Percentiles rank a stretch among this genome's conserved stretches.
These are phyloP conservation scores for Artemia sp. DNA, from an alignment of 2,888 invertebrate species.

Conservation along the genomic window DNA sequence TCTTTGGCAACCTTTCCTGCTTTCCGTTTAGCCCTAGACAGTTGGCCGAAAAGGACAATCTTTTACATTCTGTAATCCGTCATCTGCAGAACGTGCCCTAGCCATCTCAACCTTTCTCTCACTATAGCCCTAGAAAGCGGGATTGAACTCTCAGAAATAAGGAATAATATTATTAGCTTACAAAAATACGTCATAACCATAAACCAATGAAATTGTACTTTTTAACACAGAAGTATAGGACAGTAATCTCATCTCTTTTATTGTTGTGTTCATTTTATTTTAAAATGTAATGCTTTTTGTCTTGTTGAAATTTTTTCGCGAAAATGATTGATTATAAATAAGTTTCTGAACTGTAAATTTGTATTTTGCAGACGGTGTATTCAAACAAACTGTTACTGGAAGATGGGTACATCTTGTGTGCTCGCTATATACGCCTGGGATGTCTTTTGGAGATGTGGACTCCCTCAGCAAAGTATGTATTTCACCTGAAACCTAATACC, in stretches of 20 bases:
- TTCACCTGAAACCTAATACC: too few species aligned
- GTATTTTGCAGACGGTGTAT: constrained; percentile 44
- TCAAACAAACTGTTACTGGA: constrained; percentile 90
- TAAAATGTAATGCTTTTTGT: constrained; percentile 33
- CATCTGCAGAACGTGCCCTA: too few species aligned
- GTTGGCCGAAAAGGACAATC: too few species aligned
- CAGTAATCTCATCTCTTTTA: constrained; percentile 6
- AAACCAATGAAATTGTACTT: too few species aligned
- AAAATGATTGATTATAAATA: not conserved
- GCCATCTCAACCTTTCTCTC: too few species aligned
- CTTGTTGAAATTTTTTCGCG: not conserved
- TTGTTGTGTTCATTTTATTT: constrained; percentile 25
- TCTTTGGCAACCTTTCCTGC: too few species aligned
- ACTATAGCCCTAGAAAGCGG: too few species aligned
- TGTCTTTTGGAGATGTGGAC: constrained; percentile 86
- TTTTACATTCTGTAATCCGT: too few species aligned
- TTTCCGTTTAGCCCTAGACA: too few species aligned
- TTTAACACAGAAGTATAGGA: not conserved
- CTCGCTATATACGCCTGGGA: constrained; percentile 90
- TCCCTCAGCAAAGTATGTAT: constrained; percentile 49
- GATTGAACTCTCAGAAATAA: too few species aligned
- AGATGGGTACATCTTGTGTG: constrained; percentile 98
- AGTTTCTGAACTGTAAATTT: not conserved
- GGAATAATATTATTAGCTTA: too few species aligned
- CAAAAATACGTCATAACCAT: too few species aligned